Conservation (phyloP, 1,140 invertebrate species). For the Episyrphus balteatus region DNA sequence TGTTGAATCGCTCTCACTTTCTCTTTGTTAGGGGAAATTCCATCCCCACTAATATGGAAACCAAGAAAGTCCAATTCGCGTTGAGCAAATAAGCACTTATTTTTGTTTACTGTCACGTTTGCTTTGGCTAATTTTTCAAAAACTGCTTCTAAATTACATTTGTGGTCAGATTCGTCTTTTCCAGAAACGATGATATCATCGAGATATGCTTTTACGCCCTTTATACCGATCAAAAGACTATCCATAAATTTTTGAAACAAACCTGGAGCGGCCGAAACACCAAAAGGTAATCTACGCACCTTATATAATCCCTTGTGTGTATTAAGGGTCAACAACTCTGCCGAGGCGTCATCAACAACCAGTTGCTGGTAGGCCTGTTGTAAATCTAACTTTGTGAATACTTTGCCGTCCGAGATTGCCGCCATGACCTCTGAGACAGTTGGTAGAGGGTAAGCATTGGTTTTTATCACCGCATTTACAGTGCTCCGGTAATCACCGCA, state of each 20-base stretch:
- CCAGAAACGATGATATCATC: conserved; percentile 28
- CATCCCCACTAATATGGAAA: conserved; percentile 19
- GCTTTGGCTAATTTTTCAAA: conserved; percentile 1
- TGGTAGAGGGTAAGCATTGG: conserved; percentile 38
- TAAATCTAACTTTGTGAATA: conserved; percentile 24
- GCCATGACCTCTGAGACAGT: conserved; percentile 31
- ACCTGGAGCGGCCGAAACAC: conserved; percentile 36
- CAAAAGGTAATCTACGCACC: conserved; percentile 39
- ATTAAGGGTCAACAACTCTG: conserved; percentile 20
- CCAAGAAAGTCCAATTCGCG: conserved; percentile 7
- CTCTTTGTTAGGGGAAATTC: conserved; percentile 18
- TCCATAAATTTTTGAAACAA: conserved; percentile 36
- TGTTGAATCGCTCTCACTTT: conserved; percentile 32
- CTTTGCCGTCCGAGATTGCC: conserved; percentile 17
- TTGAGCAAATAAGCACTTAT: neutral
- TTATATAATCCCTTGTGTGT: conserved; percentile 38
- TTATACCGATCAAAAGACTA: conserved; percentile 18
- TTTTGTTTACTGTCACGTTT: neutral
- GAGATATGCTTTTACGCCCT: conserved; percentile 19
- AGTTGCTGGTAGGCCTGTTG: conserved; percentile 28
- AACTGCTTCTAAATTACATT: neutral
- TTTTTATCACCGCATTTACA: conserved; percentile 23
- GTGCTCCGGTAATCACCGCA: conserved; percentile 38
- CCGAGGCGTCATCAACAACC: conserved; percentile 18
- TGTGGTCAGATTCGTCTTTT: neutral